Evolutionary conservation across 1,140 invertebrate species (phyloP).

Genomic region (Pararge aegeria): DNA sequence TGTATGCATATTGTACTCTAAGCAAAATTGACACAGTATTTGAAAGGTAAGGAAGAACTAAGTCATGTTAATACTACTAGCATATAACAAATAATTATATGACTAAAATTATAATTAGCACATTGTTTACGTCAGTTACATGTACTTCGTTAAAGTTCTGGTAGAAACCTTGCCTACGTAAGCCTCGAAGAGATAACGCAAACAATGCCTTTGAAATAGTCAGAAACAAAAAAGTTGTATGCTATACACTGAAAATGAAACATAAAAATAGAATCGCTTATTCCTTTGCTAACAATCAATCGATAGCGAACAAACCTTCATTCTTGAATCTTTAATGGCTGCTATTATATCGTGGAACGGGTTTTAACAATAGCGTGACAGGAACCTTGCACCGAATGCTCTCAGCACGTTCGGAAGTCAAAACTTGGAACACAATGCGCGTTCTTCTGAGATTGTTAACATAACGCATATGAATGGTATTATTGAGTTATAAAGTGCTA

Average conservation of each 20-base stretch:
- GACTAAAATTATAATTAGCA: background rate
- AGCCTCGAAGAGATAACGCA: constrained; percentile 12
- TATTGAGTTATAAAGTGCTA: constrained; percentile 12
- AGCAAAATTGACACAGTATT: too few species aligned
- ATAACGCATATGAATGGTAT: constrained; percentile 25
- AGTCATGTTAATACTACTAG: too few species aligned
- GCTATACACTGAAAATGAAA: constrained; percentile 11
- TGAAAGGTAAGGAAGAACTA: too few species aligned
- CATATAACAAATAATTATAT: constrained; percentile 1
- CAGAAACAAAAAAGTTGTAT: constrained; percentile 7
- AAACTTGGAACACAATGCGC: constrained; percentile 45
- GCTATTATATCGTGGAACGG: constrained; percentile 10
- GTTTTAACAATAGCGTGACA: constrained; percentile 34
- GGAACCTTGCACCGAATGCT: constrained; percentile 35
- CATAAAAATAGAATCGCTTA: background rate
- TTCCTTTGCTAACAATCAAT: constrained; percentile 9
- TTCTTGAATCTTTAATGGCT: constrained; percentile 3
- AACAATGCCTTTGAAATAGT: constrained; percentile 18
- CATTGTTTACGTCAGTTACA: constrained; percentile 1
- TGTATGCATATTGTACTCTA: too few species aligned
- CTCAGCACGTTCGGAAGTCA: constrained; percentile 40
- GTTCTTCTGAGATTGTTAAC: constrained; percentile 42
- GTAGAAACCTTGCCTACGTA: constrained; percentile 16
- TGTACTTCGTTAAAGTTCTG: background rate
- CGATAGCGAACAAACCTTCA: constrained; percentile 9